Conservation (phyloP, 2,113 vertebrate genomes). For the Hystrix cristata region DNA sequence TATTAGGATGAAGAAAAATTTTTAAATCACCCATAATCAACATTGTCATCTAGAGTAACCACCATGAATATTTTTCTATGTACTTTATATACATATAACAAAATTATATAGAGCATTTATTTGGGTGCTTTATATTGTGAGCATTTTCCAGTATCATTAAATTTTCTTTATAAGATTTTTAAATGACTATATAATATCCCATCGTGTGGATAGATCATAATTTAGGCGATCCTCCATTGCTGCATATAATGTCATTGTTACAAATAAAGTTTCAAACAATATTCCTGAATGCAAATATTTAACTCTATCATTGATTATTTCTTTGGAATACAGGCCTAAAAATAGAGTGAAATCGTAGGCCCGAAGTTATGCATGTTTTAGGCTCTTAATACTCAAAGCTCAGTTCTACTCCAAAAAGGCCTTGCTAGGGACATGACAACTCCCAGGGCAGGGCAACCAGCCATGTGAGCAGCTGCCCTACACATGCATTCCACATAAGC, state of each 20-base stretch:
- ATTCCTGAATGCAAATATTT: not conserved
- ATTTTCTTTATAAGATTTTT: conserved; percentile 38
- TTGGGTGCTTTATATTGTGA: not conserved
- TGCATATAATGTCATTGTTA: not conserved
- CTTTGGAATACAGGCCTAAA: not conserved
- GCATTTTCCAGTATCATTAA: not conserved
- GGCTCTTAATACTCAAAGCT: not conserved
- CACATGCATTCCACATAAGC: rapidly evolving
- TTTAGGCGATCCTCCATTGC: not conserved
- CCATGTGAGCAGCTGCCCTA: rapidly evolving
- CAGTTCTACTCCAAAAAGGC: not conserved
- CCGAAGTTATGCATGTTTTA: not conserved
- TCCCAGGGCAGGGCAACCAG: not conserved
- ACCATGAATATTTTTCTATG: not conserved
- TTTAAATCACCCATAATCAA: conserved; percentile 25
- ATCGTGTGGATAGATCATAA: not conserved
- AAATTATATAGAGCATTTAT: not conserved
- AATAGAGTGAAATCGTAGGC: not conserved
- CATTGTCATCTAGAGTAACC: not conserved
- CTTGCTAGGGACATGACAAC: not conserved
- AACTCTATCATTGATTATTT: not conserved
- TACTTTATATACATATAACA: not conserved
- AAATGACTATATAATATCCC: not conserved
- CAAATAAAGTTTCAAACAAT: conserved; percentile 43
- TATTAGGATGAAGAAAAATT: not conserved